These are phyloP conservation scores for Oxyruncus cristatus DNA, from an alignment of 2,113 vertebrate species.

Conservation along the genomic window DNA sequence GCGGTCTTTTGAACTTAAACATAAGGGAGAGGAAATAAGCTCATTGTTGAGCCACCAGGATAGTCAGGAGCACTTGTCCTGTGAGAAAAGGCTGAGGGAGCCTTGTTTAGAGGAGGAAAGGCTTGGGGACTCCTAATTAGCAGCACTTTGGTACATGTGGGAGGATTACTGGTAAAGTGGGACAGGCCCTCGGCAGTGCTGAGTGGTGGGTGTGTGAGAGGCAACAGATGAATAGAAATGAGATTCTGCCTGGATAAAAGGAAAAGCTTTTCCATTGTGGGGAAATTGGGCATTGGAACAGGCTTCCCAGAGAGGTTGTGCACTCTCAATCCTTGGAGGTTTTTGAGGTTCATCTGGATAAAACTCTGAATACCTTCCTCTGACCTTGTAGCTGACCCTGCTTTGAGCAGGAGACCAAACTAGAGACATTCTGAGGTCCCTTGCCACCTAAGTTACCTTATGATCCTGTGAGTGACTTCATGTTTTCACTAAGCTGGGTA, in stretches of 20 bases:
- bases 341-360: not conserved
- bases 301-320: not conserved
- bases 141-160: fast-evolving
- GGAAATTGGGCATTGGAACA: not conserved
- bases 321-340: not conserved
- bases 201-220: not conserved
- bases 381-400: not conserved
- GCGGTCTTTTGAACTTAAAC: not conserved
- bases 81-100: not conserved
- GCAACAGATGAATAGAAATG: not conserved
- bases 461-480: fast-evolving
- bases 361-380: not conserved
- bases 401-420: not conserved
- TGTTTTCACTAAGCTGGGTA: not conserved
- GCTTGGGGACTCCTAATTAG: not conserved
- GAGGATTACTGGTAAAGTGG: not conserved
- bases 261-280: not conserved
- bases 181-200: not conserved
- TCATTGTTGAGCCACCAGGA: not conserved
- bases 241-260: not conserved
- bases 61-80: not conserved
- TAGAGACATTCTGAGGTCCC: not conserved
- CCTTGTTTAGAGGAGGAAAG: not conserved
- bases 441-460: not conserved
- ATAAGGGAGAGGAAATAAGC: not conserved